Evolutionary conservation across 2,888 invertebrate genomes (phyloP), one percentile per base, ranked within the genome.

Genomic region (Lucinisca nassula): DNA sequence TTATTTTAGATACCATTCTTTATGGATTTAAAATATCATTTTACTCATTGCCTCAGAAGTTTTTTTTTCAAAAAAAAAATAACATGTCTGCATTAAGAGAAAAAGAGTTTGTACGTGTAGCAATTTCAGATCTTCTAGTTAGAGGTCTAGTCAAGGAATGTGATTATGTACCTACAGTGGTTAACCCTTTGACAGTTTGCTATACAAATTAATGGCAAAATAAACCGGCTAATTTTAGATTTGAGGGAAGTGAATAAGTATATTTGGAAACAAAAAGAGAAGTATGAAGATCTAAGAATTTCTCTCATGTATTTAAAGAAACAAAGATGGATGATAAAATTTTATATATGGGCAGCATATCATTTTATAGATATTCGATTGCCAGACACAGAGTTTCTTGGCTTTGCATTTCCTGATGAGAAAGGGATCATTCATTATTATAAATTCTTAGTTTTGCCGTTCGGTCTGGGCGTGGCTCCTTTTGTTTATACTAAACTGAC

Each of bases 331-430:
- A 58, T 70, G 51, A 76, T 83, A 49, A 79, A 79, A 38, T 70
- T 83, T 72, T 76, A 83, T 58, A 83, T 72, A n/a, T 35, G 17
- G 35, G 45, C 82, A 24, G 82, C 76, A 30, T 82, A 82, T 45
- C 61, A 76, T 67, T 76, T 76, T 77, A 30, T 82, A 2, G 82
- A 82, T 49, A 75, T 82, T 61, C 32, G 30, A 40, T 76, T 37
- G 40, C 61, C 73, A 35, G 61, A 82, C 40, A 77, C 82, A 61
- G 74, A 51, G 24, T 81, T 37, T 49, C 51, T 74, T 37, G 74
- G 74, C 0, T 81, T 81, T 74, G 45, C 81, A 0, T 74, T 40
- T 40, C 40, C 35, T 14, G 35, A 58, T 61, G 0, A 45, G 0
- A 17, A 51, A 4, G 55, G 55, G 12, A 35, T 24, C 27, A n/a